Conservation (phyloP, 2,113 vertebrate species). For the Brachirus orientalis region DNA sequence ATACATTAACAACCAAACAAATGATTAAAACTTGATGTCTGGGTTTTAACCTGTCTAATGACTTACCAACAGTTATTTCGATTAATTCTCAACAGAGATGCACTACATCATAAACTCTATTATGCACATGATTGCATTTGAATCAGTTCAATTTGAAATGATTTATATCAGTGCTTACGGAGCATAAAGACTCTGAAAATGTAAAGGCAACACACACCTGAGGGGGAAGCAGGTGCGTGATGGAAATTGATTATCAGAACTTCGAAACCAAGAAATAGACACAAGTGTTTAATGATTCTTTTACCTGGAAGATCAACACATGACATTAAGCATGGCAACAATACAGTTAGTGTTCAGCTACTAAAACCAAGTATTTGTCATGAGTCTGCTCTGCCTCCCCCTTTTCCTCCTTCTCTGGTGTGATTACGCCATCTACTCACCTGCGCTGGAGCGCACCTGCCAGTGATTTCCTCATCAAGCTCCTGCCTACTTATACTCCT, state of each 20-base stretch:
- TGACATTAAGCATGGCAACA: background rate
- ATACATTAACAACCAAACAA: background rate
- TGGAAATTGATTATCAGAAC: slow-evolving; percentile 51
- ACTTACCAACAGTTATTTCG: slow-evolving; percentile 8
- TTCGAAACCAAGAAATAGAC: slow-evolving; percentile 34
- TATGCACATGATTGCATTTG: slow-evolving; percentile 44
- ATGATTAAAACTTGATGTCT: slow-evolving; percentile 10
- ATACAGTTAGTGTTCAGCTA: background rate
- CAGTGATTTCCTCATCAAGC: too few relatives aligned
- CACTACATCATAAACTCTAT: slow-evolving; percentile 33
- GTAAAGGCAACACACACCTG: slow-evolving; percentile 42
- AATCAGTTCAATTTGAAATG: slow-evolving; percentile 36
- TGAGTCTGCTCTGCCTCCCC: too few relatives aligned
- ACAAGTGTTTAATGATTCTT: slow-evolving; percentile 16
- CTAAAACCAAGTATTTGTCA: too few relatives aligned
- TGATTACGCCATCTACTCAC: too few relatives aligned
- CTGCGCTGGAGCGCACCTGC: too few relatives aligned
- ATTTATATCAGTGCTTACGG: slow-evolving; percentile 29
- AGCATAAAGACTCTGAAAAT: slow-evolving; percentile 27
- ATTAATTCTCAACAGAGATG: slow-evolving; percentile 30
- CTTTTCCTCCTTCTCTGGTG: too few relatives aligned
- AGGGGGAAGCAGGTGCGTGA: slow-evolving; percentile 31
- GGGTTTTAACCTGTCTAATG: slow-evolving; percentile 13
- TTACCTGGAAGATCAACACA: background rate
- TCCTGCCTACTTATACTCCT: too few relatives aligned